Evolutionary conservation across 2,113 vertebrate species (phyloP).

Genomic region (Danio rerio): GRCz12tu NC_133200.1:33924001-33924500

Average conservation of each 20-base stretch:
- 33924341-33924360: background rate
- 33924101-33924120: background rate
- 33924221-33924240: background rate
- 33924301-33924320: background rate
- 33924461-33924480: no score
- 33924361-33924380: background rate
- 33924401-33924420: no score
- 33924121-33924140: no score
- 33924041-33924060: slow-evolving; percentile 66
- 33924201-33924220: background rate
- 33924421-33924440: no score
- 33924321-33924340: background rate
- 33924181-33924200: background rate
- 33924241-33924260: background rate
- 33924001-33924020: slow-evolving; percentile 74
- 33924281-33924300: background rate
- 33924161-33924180: background rate
- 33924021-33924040: slow-evolving; percentile 61
- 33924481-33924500: no score
- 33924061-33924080: slow-evolving; percentile 66
- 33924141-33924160: background rate
- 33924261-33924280: background rate
- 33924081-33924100: background rate
- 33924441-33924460: no score
- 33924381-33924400: background rate